A percentile compares a stretch with the other conserved stretches of the same genome.
phyloP scores from a whole-genome alignment of 2,888 invertebrate species.

The Athripsodes cinereus region DNA sequence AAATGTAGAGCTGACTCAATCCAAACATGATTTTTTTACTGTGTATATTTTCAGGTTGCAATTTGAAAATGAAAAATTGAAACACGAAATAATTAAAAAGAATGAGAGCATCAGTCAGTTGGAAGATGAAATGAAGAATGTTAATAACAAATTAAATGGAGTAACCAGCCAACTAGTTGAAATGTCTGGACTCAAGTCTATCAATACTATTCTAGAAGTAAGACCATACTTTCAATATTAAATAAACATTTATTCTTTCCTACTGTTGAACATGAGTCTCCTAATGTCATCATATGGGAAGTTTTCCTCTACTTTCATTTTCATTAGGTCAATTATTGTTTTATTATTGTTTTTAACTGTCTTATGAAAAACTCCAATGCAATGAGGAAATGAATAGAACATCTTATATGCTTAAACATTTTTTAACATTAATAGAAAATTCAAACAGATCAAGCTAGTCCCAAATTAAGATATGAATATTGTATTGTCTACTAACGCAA shows the following conservation, averaged over 20 bases:
- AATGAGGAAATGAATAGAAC: no score
- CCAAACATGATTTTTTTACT: background rate
- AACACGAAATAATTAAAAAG: conserved; percentile 7
- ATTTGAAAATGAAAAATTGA: conserved; percentile 10
- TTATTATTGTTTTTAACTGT: no score
- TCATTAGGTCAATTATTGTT: background rate
- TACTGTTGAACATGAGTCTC: no score
- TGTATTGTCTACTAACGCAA: no score
- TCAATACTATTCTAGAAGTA: conserved; percentile 15
- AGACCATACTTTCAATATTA: background rate
- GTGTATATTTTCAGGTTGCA: conserved; percentile 9
- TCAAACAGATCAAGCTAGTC: no score
- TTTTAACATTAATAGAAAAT: no score
- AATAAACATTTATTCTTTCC: background rate
- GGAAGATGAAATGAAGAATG: background rate
- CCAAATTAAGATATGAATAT: no score
- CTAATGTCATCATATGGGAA: no score
- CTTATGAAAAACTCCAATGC: no score
- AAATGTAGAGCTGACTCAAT: no score
- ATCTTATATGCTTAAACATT: no score
- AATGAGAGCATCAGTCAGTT: conserved; percentile 5
- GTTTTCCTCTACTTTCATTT: no score
- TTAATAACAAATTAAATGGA: background rate
- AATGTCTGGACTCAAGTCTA: conserved; percentile 1
- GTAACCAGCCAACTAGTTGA: background rate